These are phyloP conservation scores for Xiphophorus couchianus DNA, from an alignment of 2,113 vertebrate genomes.

Conservation along the genomic window DNA sequence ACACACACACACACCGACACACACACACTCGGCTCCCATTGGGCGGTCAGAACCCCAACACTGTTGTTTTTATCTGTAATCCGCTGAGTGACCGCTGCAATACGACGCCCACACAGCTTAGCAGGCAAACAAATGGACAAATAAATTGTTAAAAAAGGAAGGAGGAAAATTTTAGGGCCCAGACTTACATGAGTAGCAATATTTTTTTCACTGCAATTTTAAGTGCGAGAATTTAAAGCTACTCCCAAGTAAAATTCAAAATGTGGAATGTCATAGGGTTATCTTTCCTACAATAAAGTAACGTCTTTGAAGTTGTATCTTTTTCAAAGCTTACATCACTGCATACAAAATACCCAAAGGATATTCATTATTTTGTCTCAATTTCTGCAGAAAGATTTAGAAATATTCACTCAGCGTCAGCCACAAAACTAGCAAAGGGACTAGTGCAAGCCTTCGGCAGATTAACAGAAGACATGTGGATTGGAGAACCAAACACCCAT, in stretches of 20 bases:
- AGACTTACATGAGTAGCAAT: too few species aligned
- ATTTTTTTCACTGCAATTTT: neutral
- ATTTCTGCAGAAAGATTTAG: neutral
- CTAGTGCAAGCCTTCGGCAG: neutral
- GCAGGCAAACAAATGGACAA: neutral
- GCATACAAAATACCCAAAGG: neutral
- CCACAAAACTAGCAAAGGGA: neutral
- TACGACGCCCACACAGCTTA: conserved; percentile 47
- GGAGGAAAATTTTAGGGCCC: neutral
- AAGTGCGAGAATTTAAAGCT: neutral
- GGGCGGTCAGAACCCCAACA: conserved; percentile 47
- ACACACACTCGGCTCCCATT: conserved; percentile 24
- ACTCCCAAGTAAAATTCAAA: neutral
- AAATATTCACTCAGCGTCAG: neutral
- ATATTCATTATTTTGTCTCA: neutral
- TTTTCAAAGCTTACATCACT: too few species aligned
- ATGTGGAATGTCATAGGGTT: neutral
- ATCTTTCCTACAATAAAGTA: neutral
- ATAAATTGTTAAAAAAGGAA: conserved; percentile 19
- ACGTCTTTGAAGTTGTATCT: neutral
- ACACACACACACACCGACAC: conserved; percentile 30
- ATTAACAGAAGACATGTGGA: neutral
- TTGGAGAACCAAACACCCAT: neutral
- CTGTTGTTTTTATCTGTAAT: conserved; percentile 66
- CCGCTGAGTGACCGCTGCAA: conserved; percentile 51